Evolutionary conservation across 2,888 invertebrate species (phyloP), one percentile per base, ranked within the genome.

Genomic region (Julus scanicus): DNA sequence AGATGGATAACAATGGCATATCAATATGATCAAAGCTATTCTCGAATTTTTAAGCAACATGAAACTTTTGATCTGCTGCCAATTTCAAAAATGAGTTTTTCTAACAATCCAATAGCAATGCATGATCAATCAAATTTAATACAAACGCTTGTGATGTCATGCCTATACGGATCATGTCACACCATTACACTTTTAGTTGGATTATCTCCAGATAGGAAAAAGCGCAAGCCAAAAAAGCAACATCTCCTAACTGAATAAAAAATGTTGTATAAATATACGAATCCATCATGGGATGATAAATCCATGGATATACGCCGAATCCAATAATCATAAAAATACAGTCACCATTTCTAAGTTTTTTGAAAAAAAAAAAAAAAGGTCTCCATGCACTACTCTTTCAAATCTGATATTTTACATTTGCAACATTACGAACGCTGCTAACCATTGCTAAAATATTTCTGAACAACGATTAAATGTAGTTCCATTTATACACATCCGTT

Each of bases 121-220:
- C 63, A 63, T 63, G 20, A 63, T 63, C 63, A 63, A 63, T 63
- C 63, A 63, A 63, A 63, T 20, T 63, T 63, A n/a, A 20, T 63
- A 20, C 63, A 63, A 63, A 20, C n/a, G 2, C 15, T 63, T 9
- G 20, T 20, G 20, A 63, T 63, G 57, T 57, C 63, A 15, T 63
- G 63, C 63, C 63, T 63, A n/a, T 63, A 63, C n/a, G 63, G 63
- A 63, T 63, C 63, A 63, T 63, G 63, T 63, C 63, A 63, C 63
- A 63, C 63, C 63, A 63, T 63, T 63, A 63, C 63, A 63, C 63
- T 63, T 63, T 20, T 63, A 57, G 0, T 57, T 57, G 57, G 57
- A 57, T 57, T 20, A 63, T 20, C 63, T 63, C 63, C n/a, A 63
- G n/a, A 63, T 2, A 63, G 20, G 5, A 20, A 63, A 49, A 63